These are phyloP conservation scores for Dicrurus megarhynchus DNA, from an alignment of 2,113 vertebrate species.

Conservation along the genomic window DNA sequence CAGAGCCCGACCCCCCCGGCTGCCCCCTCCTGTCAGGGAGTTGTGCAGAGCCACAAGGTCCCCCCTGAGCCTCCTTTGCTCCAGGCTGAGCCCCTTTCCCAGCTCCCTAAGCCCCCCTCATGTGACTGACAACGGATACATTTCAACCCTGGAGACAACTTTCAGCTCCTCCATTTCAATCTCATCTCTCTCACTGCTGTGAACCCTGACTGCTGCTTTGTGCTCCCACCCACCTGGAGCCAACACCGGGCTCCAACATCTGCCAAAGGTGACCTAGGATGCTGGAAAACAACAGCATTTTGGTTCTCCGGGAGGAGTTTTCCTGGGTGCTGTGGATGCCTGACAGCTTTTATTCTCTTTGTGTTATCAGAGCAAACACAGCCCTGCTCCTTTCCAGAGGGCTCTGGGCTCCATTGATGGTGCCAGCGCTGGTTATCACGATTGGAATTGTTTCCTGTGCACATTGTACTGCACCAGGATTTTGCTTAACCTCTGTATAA, in stretches of 20 bases:
- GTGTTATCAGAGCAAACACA: background rate
- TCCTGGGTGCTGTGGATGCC: background rate
- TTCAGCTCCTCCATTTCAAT: background rate
- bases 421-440: background rate
- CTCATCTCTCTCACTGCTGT: fast-evolving
- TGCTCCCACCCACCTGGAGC: background rate
- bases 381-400: background rate
- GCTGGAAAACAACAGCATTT: background rate
- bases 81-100: background rate
- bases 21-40: too few relatives aligned
- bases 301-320: background rate
- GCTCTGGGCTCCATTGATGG: background rate
- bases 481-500: background rate
- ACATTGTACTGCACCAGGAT: background rate
- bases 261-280: background rate
- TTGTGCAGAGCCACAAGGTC: too few relatives aligned
- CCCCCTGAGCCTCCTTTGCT: background rate
- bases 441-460: background rate
- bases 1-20: too few relatives aligned
- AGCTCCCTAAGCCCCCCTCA: background rate
- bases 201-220: background rate
- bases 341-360: background rate
- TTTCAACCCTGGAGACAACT: background rate
- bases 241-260: background rate
- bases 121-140: background rate